Conservation (phyloP, 2,888 invertebrate species). For the Cosmia pyralina region DNA sequence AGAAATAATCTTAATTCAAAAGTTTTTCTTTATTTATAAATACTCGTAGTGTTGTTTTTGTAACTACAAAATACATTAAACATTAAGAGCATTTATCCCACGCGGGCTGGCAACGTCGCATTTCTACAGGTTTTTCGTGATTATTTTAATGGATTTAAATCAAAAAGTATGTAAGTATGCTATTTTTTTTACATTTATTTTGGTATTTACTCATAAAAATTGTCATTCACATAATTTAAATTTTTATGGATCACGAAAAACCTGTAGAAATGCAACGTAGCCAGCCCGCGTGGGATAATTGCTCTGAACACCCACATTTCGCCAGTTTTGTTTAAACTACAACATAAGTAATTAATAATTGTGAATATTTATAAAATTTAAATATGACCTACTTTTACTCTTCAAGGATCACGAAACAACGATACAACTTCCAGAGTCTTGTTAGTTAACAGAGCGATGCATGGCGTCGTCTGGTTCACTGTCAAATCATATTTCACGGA, state of each 20-base stretch:
- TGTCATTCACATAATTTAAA: too few species aligned
- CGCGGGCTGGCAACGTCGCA: too few species aligned
- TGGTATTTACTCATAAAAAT: too few species aligned
- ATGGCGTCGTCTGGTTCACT: neutral
- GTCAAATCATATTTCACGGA: neutral
- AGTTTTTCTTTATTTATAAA: slow-evolving; percentile 1
- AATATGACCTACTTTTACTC: neutral
- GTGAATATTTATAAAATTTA: slow-evolving; percentile 6
- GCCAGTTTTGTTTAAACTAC: slow-evolving; percentile 11
- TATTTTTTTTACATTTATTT: too few species aligned
- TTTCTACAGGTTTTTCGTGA: too few species aligned
- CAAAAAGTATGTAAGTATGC: too few species aligned
- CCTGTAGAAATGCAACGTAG: neutral
- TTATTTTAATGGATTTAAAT: too few species aligned
- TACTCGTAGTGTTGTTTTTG: slow-evolving; percentile 17
- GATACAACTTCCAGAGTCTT: neutral
- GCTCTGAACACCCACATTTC: slow-evolving; percentile 3
- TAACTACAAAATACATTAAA: neutral
- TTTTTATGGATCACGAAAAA: too few species aligned
- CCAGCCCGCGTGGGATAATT: too few species aligned
- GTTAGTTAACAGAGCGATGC: neutral
- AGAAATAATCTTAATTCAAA: neutral
- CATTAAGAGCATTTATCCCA: too few species aligned
- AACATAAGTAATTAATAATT: slow-evolving; percentile 9
- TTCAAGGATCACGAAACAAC: neutral